phyloP scores from a whole-genome alignment of 2,113 vertebrate genomes.

The Callorhinus ursinus region DNA sequence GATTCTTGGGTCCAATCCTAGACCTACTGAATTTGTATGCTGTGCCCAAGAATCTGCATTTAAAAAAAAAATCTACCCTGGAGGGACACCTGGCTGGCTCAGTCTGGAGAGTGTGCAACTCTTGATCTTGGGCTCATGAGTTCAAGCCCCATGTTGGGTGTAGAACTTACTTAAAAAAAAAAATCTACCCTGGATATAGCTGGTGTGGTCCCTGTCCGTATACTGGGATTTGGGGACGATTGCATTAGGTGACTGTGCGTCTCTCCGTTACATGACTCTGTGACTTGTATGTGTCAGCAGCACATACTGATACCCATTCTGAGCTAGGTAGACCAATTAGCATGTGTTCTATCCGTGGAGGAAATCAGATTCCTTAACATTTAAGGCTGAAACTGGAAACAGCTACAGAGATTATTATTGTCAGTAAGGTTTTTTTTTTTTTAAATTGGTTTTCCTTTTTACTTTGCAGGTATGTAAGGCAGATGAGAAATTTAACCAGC shows the following conservation, averaged over 20 bases:
- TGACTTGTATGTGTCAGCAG: not conserved
- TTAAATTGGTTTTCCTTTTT: not conserved
- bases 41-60: not conserved
- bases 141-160: not conserved
- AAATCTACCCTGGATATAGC: not conserved
- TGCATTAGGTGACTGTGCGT: not conserved
- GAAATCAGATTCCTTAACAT: not conserved
- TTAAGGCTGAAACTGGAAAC: not conserved
- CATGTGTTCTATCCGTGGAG: not conserved
- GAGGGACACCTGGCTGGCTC: not conserved
- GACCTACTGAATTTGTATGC: not conserved
- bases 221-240: not conserved
- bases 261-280: not conserved
- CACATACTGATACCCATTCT: too few relatives aligned
- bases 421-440: not conserved
- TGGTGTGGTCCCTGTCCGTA: not conserved
- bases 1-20: not conserved
- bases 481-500: slow-evolving; percentile 95
- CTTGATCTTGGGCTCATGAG: not conserved
- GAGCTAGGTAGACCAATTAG: not conserved
- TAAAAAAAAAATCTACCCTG: not conserved
- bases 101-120: not conserved
- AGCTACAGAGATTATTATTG: not conserved
- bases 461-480: slow-evolving; percentile 90
- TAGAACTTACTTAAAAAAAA: not conserved